Evolutionary conservation across 2,888 invertebrate species (phyloP).

Genomic region (Diadegma fenestrale): DNA sequence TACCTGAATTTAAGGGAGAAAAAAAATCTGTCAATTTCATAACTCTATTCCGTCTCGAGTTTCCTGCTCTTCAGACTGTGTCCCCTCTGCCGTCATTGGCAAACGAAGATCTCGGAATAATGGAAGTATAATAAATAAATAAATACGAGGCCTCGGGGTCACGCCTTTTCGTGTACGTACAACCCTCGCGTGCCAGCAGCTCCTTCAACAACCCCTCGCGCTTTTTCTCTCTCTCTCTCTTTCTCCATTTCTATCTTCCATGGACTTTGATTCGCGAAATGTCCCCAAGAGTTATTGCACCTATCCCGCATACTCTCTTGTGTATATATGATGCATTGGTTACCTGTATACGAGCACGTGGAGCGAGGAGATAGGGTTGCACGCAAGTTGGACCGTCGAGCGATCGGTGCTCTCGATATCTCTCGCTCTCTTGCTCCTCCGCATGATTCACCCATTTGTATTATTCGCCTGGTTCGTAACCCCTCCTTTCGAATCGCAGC

Average conservation of each 20-base stretch:
- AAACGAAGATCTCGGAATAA: slow-evolving; percentile 65
- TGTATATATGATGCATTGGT: slow-evolving; percentile 39
- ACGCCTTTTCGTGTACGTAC: slow-evolving; percentile 69
- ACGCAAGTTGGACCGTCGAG: slow-evolving; percentile 66
- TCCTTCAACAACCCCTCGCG: slow-evolving; percentile 62
- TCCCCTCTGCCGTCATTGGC: slow-evolving; percentile 29
- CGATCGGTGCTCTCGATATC: slow-evolving; percentile 47
- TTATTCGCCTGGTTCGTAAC: slow-evolving; percentile 47
- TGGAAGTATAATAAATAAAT: slow-evolving; percentile 68
- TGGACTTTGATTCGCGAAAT: slow-evolving; percentile 57
- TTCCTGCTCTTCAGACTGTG: background rate
- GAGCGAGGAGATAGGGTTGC: slow-evolving; percentile 64
- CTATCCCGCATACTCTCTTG: slow-evolving; percentile 27
- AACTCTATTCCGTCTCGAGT: slow-evolving; percentile 47
- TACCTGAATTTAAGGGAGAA: slow-evolving; percentile 16
- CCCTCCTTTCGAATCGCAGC: slow-evolving; percentile 18
- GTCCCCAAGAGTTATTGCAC: slow-evolving; percentile 58
- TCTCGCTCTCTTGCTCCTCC: background rate
- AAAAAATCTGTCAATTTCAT: slow-evolving; percentile 38
- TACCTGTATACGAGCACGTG: slow-evolving; percentile 65
- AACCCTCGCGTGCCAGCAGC: slow-evolving; percentile 67
- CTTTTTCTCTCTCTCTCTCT: slow-evolving; percentile 18
- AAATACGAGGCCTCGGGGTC: slow-evolving; percentile 65
- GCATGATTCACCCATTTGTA: slow-evolving; percentile 38
- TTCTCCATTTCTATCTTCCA: slow-evolving; percentile 11